Base-by-base conservation (phyloP, 1,140 invertebrate genomes). In the Solenopsis fugax region DNA sequence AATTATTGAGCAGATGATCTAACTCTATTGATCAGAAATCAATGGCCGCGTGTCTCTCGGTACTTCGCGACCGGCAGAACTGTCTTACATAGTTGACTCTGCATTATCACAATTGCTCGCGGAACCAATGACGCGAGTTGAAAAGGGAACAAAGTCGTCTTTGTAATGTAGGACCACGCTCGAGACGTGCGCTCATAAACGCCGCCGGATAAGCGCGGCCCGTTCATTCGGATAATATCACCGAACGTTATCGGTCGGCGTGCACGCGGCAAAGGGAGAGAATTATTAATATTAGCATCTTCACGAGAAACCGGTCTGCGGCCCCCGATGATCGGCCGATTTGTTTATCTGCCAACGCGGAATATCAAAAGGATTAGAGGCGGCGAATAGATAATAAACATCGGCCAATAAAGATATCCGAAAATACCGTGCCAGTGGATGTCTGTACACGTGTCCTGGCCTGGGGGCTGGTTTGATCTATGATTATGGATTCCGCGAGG, bases 301-400 rank as follows among this genome's bases (percentile, higher is more conserved):
- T 89, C 82, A 41, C 54, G 64, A 90, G 92, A 93, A 94, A 87
- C 88, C 81, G 65, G 77, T 67, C 76, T 50, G 67, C 29, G 50
- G 18, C 64, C 71, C 37, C 77, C 82, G 58, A 82, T 86, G 92
- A 93, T 93, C 90, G 85, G 65, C 88, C 89, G 92, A 92, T 93
- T 92, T 93, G 92, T 92, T 93, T 93, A 93, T 88, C 82, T 91
- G 77, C 75, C 88, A 84, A 91, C 77, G 87, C 56, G 88, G 88
- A 93, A 93, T 94, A 93, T 94, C 93, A 94, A 94, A 94, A 94
- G 93, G 92, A 93, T 93, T 91, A 91, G 87, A 91, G 90, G 84
- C 90, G 69, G 87, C 90, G 88, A 89, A 93, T 89, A 89, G 92
- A 94, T 94, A 94, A 94, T 93, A 94, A 94, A 93, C 93, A 93